Base-by-base conservation (phyloP, 2,113 vertebrate genomes). In the Dipodomys merriami region DNA sequence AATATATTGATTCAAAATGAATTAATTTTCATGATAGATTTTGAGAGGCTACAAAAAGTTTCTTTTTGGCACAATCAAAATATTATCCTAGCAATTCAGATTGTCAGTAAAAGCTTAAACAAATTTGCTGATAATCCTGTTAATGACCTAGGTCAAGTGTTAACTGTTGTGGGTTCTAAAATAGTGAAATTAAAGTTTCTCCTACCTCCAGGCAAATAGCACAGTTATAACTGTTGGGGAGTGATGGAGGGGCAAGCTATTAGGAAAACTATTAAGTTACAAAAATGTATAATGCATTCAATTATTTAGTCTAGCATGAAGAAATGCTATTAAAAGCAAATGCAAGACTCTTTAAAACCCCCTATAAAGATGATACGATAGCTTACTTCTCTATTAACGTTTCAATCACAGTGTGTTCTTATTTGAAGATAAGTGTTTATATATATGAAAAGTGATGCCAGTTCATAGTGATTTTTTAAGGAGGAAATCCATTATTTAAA, bases 71-170 rank as follows among this genome's bases (percentile, higher is more conserved):
- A 97, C 96, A 98, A 97, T 98, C 98, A 98, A 98, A 98, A 98
- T 98, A 98, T 98, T 98, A 98, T 98, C 97, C 23, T 98, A 98
- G 98, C 98, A 98, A 98, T 98, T 98, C 96, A 97, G 97, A 98
- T 98, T 98, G 98, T 98, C 98, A 98, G 98, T 98, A 98, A 98
- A 98, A 98, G 98, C 98, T 98, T 98, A 98, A 98, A 98, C 98
- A 98, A 98, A 98, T 98, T 98, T 98, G 98, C 97, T 98, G 97
- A 98, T 98, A 98, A 98, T 98, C 98, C 98, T 98, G 98, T 98
- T 98, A 98, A 98, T 98, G 98, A 98, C 98, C 97, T 96, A 97
- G 98, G 98, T 98, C 98, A 98, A 98, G 98, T 98, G 98, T 98
- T 98, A 98, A 98, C 98, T 98, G 97, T 98, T 98, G 97, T 96